Conservation (phyloP, 2,888 invertebrate species). For the Macrosiphum euphorbiae region DNA sequence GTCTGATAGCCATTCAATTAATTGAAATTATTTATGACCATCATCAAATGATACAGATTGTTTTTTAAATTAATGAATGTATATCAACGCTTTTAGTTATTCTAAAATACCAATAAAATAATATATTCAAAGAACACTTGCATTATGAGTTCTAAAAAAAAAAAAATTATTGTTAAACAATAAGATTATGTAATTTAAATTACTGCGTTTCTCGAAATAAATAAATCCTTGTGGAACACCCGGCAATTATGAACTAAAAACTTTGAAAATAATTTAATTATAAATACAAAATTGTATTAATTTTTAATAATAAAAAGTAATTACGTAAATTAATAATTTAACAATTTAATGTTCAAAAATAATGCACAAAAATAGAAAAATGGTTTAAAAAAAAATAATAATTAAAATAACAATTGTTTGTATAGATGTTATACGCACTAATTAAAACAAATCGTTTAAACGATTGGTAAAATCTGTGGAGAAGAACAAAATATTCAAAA, state of each 20-base stretch:
- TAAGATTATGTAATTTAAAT: background rate
- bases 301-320: background rate
- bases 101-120: background rate
- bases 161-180: background rate
- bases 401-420: background rate
- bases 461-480: background rate
- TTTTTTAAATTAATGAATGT: background rate
- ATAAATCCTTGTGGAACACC: background rate
- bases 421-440: background rate
- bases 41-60: no score
- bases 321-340: background rate
- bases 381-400: background rate
- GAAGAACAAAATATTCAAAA: background rate
- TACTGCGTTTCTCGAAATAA: background rate
- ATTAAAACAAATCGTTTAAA: background rate
- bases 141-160: background rate
- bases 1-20: background rate
- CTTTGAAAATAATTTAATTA: slow-evolving; percentile 11
- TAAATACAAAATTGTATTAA: background rate
- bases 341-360: background rate
- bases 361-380: background rate
- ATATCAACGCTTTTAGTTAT: background rate
- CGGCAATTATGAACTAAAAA: background rate
- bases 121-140: background rate
- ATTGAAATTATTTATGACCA: background rate